Evolutionary conservation across 2,888 invertebrate genomes (phyloP).

Genomic region (Clivina fossor): DNA sequence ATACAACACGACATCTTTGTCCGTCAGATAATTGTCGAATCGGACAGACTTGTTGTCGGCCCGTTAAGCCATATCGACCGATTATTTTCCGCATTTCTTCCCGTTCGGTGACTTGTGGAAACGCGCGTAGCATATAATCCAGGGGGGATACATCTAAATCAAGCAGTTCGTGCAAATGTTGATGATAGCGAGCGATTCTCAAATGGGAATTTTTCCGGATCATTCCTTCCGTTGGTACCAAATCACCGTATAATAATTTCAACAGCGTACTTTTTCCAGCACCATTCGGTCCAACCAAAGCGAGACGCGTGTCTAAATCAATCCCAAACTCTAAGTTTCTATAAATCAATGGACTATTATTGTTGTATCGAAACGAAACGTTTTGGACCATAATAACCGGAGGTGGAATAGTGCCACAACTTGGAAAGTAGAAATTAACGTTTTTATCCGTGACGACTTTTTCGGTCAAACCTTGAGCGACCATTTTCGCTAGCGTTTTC

Average conservation of each 20-base stretch:
- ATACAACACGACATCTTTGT: slow-evolving; percentile 96
- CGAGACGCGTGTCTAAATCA: slow-evolving; percentile 93
- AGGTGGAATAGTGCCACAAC: slow-evolving; percentile 94
- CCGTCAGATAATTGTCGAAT: slow-evolving; percentile 96
- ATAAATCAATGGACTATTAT: slow-evolving; percentile 87
- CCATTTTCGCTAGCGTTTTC: slow-evolving; percentile 99
- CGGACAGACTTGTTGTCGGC: slow-evolving; percentile 92
- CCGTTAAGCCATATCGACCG: slow-evolving; percentile 96
- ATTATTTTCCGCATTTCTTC: slow-evolving; percentile 99
- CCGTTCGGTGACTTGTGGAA: slow-evolving; percentile 94
- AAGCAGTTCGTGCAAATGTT: slow-evolving; percentile 94
- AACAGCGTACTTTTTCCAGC: slow-evolving; percentile 98
- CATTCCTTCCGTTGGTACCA: slow-evolving; percentile 93
- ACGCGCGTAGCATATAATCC: slow-evolving; percentile 97
- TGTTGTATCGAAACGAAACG: slow-evolving; percentile 92
- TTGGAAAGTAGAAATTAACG: slow-evolving; percentile 93
- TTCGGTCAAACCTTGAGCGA: slow-evolving; percentile 95
- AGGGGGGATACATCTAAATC: slow-evolving; percentile 93
- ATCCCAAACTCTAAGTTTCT: slow-evolving; percentile 98
- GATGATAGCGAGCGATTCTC: slow-evolving; percentile 96
- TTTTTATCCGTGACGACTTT: slow-evolving; percentile 89
- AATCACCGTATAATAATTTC: slow-evolving; percentile 91
- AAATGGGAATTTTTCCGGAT: slow-evolving; percentile 98
- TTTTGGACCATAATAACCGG: slow-evolving; percentile 99
- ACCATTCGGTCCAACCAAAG: slow-evolving; percentile 96